These are phyloP conservation scores for Proterorhinus semilunaris DNA, from an alignment of 2,113 vertebrate genomes.

Conservation along the genomic window DNA sequence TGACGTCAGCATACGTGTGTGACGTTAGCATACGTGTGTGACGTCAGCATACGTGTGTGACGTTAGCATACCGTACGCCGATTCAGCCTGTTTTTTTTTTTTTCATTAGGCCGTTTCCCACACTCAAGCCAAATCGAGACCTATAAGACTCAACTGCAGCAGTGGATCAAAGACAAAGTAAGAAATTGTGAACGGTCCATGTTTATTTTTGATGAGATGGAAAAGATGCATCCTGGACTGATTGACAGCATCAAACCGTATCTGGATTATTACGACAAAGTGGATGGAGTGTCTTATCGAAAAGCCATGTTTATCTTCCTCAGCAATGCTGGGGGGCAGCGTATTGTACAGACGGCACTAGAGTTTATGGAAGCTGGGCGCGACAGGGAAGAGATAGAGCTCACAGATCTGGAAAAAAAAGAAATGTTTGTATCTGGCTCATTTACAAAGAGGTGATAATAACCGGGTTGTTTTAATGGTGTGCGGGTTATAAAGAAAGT, in stretches of 20 bases:
- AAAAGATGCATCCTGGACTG: constrained; percentile 89
- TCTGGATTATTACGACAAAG: constrained; percentile 86
- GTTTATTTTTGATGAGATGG: constrained; percentile 98
- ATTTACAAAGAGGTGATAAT: too few species aligned
- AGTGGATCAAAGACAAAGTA: constrained; percentile 90
- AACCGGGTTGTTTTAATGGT: too few species aligned
- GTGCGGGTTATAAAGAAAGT: too few species aligned
- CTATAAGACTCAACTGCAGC: constrained; percentile 84
- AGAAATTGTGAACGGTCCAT: constrained; percentile 81
- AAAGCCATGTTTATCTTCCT: constrained; percentile 94
- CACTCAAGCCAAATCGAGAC: constrained; percentile 52
- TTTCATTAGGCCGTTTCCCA: constrained; percentile 85
- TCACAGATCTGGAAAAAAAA: constrained; percentile 86
- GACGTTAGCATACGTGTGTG: too few species aligned
- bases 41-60: too few species aligned
- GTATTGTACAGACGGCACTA: constrained; percentile 81
- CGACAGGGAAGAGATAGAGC: constrained; percentile 83
- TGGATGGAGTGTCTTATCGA: constrained; percentile 87
- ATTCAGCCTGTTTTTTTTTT: too few species aligned
- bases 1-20: too few species aligned
- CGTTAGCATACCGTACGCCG: too few species aligned
- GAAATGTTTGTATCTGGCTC: too few species aligned
- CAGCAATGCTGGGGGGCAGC: constrained; percentile 90
- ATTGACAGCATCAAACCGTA: constrained; percentile 93
- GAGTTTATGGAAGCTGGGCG: constrained; percentile 85